phyloP scores from a whole-genome alignment of 2,888 invertebrate genomes.

The Diabrotica balteata region DNA sequence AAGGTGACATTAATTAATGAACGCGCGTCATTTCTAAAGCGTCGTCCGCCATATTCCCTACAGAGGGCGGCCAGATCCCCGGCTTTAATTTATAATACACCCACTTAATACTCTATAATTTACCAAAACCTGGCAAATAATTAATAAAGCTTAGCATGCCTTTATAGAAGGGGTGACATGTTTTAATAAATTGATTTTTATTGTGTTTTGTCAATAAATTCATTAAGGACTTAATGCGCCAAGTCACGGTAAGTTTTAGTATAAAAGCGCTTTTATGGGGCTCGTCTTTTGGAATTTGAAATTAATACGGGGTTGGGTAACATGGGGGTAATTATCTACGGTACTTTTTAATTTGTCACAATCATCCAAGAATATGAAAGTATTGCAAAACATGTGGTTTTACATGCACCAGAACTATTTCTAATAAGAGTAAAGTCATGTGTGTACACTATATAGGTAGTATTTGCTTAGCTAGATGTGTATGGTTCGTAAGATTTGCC shows the following conservation, averaged over 20 bases:
- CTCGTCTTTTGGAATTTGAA: background rate
- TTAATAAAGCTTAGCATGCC: conserved; percentile 44
- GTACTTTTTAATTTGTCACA: no score
- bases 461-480: no score
- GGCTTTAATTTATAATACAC: conserved; percentile 44
- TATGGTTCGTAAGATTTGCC: no score
- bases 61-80: conserved; percentile 38
- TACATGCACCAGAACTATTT: no score
- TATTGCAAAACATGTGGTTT: no score
- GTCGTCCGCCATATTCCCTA: conserved; percentile 35
- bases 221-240: conserved; percentile 27
- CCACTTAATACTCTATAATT: conserved; percentile 45
- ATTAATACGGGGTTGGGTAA: no score
- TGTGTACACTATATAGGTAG: no score
- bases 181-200: conserved; percentile 46
- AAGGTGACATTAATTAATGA: conserved; percentile 56
- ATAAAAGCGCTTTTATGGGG: conserved; percentile 5
- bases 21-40: conserved; percentile 41
- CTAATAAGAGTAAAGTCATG: no score
- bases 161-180: conserved; percentile 39
- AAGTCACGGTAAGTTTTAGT: conserved; percentile 20
- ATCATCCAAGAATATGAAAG: no score
- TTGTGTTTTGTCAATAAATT: conserved; percentile 36
- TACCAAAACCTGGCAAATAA: conserved; percentile 44
- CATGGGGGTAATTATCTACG: no score